Percentiles rank a stretch among this genome's conserved stretches.
phyloP scores from a whole-genome alignment of 2,113 vertebrate genomes.

The Pterophyllum scalare region DNA sequence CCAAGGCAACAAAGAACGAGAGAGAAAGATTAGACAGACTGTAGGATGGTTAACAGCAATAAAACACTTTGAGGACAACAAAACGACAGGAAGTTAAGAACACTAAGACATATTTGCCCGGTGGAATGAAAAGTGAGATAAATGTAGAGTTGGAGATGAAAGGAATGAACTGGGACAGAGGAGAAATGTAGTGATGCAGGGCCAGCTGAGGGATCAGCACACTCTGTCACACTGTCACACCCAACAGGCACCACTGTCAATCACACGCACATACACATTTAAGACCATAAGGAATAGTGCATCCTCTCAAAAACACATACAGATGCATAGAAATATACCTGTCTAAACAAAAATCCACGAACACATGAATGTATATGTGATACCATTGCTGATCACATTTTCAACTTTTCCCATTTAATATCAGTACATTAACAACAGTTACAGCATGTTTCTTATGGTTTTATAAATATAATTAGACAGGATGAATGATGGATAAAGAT shows the following conservation, averaged over 20 bases:
- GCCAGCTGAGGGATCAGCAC: conserved; percentile 49
- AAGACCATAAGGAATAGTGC: background rate
- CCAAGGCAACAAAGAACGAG: conserved; percentile 7
- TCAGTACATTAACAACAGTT: background rate
- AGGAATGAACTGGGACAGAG: conserved; percentile 37
- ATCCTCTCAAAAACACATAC: background rate
- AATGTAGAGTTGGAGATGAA: conserved; percentile 44
- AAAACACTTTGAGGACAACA: conserved; percentile 49
- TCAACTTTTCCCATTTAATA: background rate
- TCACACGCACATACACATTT: conserved; percentile 31
- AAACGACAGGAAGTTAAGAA: conserved; percentile 46
- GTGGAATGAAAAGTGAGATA: conserved; percentile 45
- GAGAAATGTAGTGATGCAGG: conserved; percentile 47
- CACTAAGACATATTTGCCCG: conserved; percentile 44
- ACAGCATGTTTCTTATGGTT: too few relatives aligned
- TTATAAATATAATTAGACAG: background rate
- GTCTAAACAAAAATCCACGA: background rate
- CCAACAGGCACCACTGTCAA: conserved; percentile 54
- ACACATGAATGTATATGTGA: background rate
- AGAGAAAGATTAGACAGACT: conserved; percentile 32
- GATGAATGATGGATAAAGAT: background rate
- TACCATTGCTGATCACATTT: background rate
- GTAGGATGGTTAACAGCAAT: conserved; percentile 24
- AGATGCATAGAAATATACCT: background rate
- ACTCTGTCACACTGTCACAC: conserved; percentile 67